Conservation (phyloP, 1,140 invertebrate genomes). For the Drosophila fuyamai region DNA sequence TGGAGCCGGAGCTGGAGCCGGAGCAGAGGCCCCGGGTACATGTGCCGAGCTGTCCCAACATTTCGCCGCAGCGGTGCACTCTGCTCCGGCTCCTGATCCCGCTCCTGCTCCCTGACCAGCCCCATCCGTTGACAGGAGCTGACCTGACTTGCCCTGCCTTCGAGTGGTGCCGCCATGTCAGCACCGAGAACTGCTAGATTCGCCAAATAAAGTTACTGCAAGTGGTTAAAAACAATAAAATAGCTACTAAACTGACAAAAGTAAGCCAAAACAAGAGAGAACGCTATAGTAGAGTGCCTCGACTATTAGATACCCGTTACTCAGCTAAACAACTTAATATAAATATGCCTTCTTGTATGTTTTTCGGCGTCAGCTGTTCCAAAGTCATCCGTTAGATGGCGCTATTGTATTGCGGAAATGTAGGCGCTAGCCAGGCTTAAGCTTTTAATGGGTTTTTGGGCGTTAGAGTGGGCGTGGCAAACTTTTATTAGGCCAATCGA, state of each 20-base stretch:
- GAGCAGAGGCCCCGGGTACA: conserved; percentile 4
- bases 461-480: too few relatives aligned
- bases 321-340: too few relatives aligned
- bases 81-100: conserved; percentile 15
- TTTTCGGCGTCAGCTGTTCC: too few relatives aligned
- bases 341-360: too few relatives aligned
- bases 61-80: conserved; percentile 71
- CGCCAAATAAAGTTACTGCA: conserved; percentile 18
- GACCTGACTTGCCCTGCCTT: conserved; percentile 32
- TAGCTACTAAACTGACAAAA: conserved; percentile 10
- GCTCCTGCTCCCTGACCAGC: conserved; percentile 20
- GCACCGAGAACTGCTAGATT: conserved; percentile 12
- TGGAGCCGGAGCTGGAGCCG: too few relatives aligned
- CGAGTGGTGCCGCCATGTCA: conserved; percentile 20
- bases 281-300: too few relatives aligned
- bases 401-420: too few relatives aligned
- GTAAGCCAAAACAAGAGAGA: conserved; percentile 1
- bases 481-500: too few relatives aligned
- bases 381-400: too few relatives aligned
- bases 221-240: conserved; percentile 37
- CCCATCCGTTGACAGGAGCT: conserved; percentile 51
- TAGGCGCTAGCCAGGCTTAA: too few relatives aligned
- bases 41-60: conserved; percentile 58
- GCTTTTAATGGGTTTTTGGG: too few relatives aligned
- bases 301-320: too few relatives aligned